Evolutionary conservation across 2,113 vertebrate species (phyloP).

Genomic region (Pangasianodon gigas): DNA sequence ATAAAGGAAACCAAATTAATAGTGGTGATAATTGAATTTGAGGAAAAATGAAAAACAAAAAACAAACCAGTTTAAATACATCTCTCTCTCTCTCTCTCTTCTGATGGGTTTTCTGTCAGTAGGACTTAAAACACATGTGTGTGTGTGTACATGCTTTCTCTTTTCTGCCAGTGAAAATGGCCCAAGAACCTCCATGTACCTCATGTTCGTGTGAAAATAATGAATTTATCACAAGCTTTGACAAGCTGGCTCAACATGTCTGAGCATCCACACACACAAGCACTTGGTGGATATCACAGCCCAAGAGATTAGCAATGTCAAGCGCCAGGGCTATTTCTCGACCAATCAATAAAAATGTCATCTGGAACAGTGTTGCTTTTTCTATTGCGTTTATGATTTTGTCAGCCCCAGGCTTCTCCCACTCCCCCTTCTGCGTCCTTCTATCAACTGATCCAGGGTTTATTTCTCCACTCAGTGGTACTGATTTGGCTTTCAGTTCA

Average conservation of each 20-base stretch:
- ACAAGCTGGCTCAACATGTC: constrained; percentile 61
- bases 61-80: background rate
- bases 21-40: constrained; percentile 13
- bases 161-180: constrained; percentile 30
- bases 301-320: constrained; percentile 68
- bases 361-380: constrained; percentile 74
- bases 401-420: constrained; percentile 62
- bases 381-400: constrained; percentile 65
- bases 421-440: constrained; percentile 46
- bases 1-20: background rate
- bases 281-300: constrained; percentile 37
- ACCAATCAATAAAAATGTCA: constrained; percentile 77
- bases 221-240: constrained; percentile 58
- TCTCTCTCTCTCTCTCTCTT: constrained; percentile 17
- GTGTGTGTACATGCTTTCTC: background rate
- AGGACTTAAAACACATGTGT: constrained; percentile 7
- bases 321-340: constrained; percentile 61
- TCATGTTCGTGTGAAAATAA: constrained; percentile 58
- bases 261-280: constrained; percentile 58
- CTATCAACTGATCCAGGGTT: background rate
- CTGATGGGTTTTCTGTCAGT: constrained; percentile 27
- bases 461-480: constrained; percentile 21
- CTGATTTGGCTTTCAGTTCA: background rate
- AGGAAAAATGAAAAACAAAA: background rate
- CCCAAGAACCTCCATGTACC: constrained; percentile 58